Conservation (phyloP, 2,113 vertebrate species). For the Baryphthengus martii region DNA sequence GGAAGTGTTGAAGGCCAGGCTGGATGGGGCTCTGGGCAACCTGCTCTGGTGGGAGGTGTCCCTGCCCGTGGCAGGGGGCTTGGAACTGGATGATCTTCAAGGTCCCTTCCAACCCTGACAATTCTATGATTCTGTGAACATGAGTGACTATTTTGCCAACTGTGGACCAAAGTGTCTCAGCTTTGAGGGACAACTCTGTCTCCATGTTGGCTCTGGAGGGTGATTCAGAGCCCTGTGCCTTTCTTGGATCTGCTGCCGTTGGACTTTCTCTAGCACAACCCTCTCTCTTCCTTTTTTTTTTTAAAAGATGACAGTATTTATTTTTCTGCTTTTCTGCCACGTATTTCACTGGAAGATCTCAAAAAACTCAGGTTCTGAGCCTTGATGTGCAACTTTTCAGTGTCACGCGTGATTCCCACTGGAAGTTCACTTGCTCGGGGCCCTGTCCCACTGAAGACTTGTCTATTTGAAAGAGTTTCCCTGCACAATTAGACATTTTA, state of each 20-base stretch:
- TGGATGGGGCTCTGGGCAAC: too few relatives aligned
- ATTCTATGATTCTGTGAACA: too few relatives aligned
- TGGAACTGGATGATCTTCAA: too few relatives aligned
- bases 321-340: background rate
- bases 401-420: background rate
- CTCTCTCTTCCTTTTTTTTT: background rate
- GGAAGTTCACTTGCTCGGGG: background rate
- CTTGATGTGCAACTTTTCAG: background rate
- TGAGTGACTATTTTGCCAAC: background rate
- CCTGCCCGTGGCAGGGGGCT: too few relatives aligned
- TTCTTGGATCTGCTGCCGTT: background rate
- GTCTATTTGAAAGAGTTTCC: background rate
- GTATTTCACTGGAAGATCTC: background rate
- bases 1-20: too few relatives aligned
- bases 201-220: background rate
- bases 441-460: background rate
- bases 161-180: background rate
- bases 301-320: background rate
- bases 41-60: too few relatives aligned
- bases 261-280: background rate
- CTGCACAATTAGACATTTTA: background rate
- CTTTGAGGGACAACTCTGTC: fast-evolving
- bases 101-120: too few relatives aligned
- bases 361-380: background rate
- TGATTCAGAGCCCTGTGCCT: background rate